phyloP scores from a whole-genome alignment of 2,113 vertebrate genomes.

The Neolamprologus longior region DNA sequence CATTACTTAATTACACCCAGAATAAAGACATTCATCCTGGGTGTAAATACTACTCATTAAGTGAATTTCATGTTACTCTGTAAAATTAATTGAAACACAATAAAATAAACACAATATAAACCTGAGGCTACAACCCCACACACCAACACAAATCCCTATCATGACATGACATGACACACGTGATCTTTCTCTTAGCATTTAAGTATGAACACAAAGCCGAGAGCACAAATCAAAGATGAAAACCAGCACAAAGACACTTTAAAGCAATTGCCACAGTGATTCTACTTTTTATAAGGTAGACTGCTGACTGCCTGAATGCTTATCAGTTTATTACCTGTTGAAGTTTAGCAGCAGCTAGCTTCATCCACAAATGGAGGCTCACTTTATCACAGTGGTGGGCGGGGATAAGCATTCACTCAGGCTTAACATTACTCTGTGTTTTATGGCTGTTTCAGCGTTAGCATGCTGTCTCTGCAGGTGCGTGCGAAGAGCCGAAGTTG shows the following conservation, averaged over 20 bases:
- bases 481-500: not conserved
- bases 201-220: not conserved
- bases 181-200: not conserved
- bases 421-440: not conserved
- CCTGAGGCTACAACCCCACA: not conserved
- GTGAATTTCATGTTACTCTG: not conserved
- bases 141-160: not conserved
- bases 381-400: not conserved
- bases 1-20: not conserved
- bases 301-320: not conserved
- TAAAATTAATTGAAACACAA: not conserved
- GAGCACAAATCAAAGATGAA: not conserved
- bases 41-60: not conserved
- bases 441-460: not conserved
- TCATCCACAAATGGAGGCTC: rapidly evolving
- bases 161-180: not conserved
- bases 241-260: not conserved
- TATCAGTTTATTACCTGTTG: not conserved
- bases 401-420: not conserved
- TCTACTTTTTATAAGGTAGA: not conserved
- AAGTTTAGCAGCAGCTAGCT: not conserved
- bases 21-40: not conserved
- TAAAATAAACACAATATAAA: not conserved
- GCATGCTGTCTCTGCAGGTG: not conserved
- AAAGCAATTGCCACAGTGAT: not conserved